Evolutionary conservation across 64 coral and sea anemone genomes (phyloP).

Genomic region (Anthopleura sola): DNA sequence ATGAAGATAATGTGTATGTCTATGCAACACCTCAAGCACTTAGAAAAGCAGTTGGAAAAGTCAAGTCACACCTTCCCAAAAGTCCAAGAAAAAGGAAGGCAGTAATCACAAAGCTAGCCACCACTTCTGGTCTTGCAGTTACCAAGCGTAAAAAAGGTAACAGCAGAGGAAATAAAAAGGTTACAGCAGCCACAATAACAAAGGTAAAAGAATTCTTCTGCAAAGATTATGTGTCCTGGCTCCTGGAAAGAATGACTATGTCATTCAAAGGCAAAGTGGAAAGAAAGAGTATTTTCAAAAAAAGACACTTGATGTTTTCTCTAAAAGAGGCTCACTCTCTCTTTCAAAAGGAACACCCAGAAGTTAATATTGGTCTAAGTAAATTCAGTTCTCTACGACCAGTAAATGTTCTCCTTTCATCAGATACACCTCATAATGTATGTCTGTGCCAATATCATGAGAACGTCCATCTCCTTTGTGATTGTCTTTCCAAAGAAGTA

Average conservation of each 20-base stretch:
- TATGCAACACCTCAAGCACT: constrained; percentile 38
- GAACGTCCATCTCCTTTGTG: constrained; percentile 43
- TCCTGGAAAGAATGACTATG: constrained; percentile 51
- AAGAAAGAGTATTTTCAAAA: constrained; percentile 59
- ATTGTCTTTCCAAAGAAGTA: constrained; percentile 42
- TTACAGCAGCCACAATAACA: neutral
- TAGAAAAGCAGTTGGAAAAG: constrained; percentile 34
- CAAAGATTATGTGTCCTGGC: neutral
- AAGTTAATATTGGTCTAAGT: constrained; percentile 41
- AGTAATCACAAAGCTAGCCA: constrained; percentile 35
- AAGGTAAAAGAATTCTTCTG: neutral
- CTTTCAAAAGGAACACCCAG: constrained; percentile 60
- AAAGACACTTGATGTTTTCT: constrained; percentile 56
- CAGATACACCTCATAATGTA: constrained; percentile 47
- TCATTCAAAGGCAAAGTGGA: constrained; percentile 40
- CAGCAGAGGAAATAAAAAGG: neutral
- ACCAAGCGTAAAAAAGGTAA: neutral
- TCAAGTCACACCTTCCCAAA: constrained; percentile 30
- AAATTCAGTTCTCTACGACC: constrained; percentile 1
- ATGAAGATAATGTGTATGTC: neutral
- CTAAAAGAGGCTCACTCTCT: constrained; percentile 39
- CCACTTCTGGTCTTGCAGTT: neutral
- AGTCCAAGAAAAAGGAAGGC: constrained; percentile 58
- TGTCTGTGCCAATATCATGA: constrained; percentile 67
- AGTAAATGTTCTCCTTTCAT: constrained; percentile 51